Base-by-base conservation (phyloP, 1,140 invertebrate species). In the Elysia chlorotica region DNA sequence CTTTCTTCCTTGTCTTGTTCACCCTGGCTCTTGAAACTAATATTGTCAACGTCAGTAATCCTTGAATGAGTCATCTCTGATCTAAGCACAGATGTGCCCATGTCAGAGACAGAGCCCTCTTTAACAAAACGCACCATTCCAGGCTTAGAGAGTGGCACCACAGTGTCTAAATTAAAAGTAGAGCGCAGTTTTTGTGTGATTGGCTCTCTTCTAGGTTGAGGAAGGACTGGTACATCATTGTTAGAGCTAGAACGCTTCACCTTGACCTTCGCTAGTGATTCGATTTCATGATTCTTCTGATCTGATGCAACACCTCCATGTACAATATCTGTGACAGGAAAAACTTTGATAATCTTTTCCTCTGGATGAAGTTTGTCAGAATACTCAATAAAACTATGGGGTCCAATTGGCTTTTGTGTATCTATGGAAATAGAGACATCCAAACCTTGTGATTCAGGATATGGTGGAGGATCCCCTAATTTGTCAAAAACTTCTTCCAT, bases 401-500 rank as follows among this genome's bases (percentile, higher is more conserved):
- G n/a, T n/a, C n/a, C n/a, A n/a, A n/a, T n/a, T n/a, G n/a, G n/a
- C n/a, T n/a, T n/a, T 23, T 62, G 70, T 6, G 30, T 61, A n/a
- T 19, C 21, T n/a, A n/a, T 38, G 38, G 30, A 21, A 38, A 53
- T 48, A 21, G 37, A 10, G 1, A 31, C 41, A n/a, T 41, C 25
- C 3, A 30, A 36, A 5, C 25, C 59, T n/a, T n/a, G n/a, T n/a
- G n/a, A n/a, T 10, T 66, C 74, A 23, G 74, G 74, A 37, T 76
- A 76, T 23, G 74, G 74, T 33, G 74, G 74, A 23, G 74, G 74
- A n/a, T 57, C 74, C n/a, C 74, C 74, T 10, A 76, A 65, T 5
- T 62, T 56, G 25, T 76, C 71, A 23, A 76, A 53, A 56, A 76
- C 57, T 59, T 76, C 74, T 63, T 76, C 57, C 74, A 76, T 73